phyloP scores from a whole-genome alignment of 2,797 vertebrate genomes.

The Liparis tanakae region DNA sequence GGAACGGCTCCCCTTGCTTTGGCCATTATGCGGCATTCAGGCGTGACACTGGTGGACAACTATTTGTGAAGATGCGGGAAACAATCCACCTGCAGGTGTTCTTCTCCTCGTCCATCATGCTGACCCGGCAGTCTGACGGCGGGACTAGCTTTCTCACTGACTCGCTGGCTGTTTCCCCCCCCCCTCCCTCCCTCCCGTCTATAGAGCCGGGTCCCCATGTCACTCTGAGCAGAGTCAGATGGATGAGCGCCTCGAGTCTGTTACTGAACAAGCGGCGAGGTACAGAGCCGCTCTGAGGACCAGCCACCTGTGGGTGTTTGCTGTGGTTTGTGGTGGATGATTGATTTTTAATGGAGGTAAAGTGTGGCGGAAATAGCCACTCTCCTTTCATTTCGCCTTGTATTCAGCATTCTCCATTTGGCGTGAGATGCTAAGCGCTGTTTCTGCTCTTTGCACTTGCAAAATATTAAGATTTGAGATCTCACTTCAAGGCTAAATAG shows the following conservation, averaged over 20 bases:
- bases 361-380: not conserved
- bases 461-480: not conserved
- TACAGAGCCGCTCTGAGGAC: constrained; percentile 63
- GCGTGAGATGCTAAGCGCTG: not conserved
- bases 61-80: not conserved
- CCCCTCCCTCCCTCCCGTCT: constrained; percentile 1
- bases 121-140: not conserved
- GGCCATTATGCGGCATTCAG: not conserved
- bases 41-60: not conserved
- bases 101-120: not conserved
- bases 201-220: constrained; percentile 64
- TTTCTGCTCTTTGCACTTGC: not conserved
- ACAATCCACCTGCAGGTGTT: not conserved
- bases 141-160: constrained; percentile 22
- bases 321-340: constrained; percentile 64
- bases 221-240: constrained; percentile 73
- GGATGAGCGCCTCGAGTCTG: constrained; percentile 82
- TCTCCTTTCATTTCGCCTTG: not conserved
- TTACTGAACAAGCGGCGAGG: constrained; percentile 80
- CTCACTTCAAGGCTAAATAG: constrained; percentile 17
- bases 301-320: constrained; percentile 48
- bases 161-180: constrained; percentile 47
- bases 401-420: not conserved
- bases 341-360: constrained; percentile 45
- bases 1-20: not conserved